These are phyloP conservation scores for Rapana venosa DNA, from an alignment of 2,888 invertebrate species.

Conservation along the genomic window DNA sequence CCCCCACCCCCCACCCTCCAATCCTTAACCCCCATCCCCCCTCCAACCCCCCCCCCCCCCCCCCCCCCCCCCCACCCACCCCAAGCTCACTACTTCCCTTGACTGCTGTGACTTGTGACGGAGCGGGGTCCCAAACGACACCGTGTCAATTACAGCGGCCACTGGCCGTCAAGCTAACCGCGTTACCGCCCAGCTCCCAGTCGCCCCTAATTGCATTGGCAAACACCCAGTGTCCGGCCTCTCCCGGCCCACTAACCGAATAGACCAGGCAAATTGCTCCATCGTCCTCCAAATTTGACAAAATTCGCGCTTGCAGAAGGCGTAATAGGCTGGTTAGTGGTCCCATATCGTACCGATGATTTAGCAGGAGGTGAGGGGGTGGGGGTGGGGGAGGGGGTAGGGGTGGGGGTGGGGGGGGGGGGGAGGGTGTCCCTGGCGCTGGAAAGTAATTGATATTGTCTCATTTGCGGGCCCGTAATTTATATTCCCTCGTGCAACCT, in stretches of 20 bases:
- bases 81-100: background rate
- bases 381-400: too few species aligned
- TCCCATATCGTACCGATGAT: slow-evolving; percentile 64
- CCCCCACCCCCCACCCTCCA: background rate
- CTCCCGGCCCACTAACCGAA: slow-evolving; percentile 60
- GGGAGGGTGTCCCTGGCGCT: too few species aligned
- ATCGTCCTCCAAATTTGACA: slow-evolving; percentile 67
- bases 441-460: slow-evolving; percentile 71
- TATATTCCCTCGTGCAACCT: slow-evolving; percentile 60
- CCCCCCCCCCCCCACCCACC: background rate
- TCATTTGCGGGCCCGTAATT: slow-evolving; percentile 69
- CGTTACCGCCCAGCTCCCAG: slow-evolving; percentile 61
- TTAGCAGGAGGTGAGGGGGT: too few species aligned
- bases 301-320: slow-evolving; percentile 65
- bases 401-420: too few species aligned
- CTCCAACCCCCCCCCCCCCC: background rate
- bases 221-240: slow-evolving; percentile 66
- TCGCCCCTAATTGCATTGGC: slow-evolving; percentile 67
- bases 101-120: slow-evolving; percentile 55
- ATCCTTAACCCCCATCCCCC: background rate
- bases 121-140: slow-evolving; percentile 59
- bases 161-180: slow-evolving; percentile 58
- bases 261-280: slow-evolving; percentile 66
- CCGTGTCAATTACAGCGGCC: slow-evolving; percentile 58
- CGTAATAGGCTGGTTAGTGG: slow-evolving; percentile 64